phyloP scores from a whole-genome alignment of 2,888 invertebrate genomes.

The Vesta saturnalis region DNA sequence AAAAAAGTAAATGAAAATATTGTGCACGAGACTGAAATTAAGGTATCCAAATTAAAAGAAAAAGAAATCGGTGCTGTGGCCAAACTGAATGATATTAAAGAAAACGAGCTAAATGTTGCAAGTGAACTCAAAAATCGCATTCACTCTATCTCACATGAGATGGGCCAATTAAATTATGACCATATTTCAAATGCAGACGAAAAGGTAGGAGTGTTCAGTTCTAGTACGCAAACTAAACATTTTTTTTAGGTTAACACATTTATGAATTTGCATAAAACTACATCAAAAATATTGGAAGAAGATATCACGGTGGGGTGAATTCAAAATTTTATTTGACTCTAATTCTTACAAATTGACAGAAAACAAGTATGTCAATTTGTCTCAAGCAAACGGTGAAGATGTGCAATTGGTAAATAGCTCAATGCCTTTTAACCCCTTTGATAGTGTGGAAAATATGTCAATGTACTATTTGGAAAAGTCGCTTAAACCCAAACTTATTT shows the following conservation, averaged over 20 bases:
- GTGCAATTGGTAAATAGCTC: background rate
- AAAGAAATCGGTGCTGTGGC: slow-evolving; percentile 62
- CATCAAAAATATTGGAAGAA: slow-evolving; percentile 67
- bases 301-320: slow-evolving; percentile 69
- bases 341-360: slow-evolving; percentile 67
- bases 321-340: slow-evolving; percentile 66
- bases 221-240: background rate
- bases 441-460: slow-evolving; percentile 63
- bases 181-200: slow-evolving; percentile 56
- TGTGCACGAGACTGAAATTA: slow-evolving; percentile 64
- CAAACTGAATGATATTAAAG: slow-evolving; percentile 62
- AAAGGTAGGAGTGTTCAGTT: slow-evolving; percentile 58
- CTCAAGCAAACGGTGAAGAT: background rate
- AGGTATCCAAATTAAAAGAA: slow-evolving; percentile 64
- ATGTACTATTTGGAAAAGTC: slow-evolving; percentile 66
- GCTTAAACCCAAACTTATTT: slow-evolving; percentile 66
- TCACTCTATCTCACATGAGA: slow-evolving; percentile 62
- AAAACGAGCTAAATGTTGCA: slow-evolving; percentile 62
- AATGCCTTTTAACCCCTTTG: slow-evolving; percentile 63
- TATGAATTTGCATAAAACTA: slow-evolving; percentile 68
- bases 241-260: slow-evolving; percentile 66
- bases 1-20: slow-evolving; percentile 67
- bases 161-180: slow-evolving; percentile 57
- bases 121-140: slow-evolving; percentile 64
- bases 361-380: background rate